These are phyloP conservation scores for Protophormia terraenovae DNA, from an alignment of 2,888 invertebrate genomes.

Conservation along the genomic window DNA sequence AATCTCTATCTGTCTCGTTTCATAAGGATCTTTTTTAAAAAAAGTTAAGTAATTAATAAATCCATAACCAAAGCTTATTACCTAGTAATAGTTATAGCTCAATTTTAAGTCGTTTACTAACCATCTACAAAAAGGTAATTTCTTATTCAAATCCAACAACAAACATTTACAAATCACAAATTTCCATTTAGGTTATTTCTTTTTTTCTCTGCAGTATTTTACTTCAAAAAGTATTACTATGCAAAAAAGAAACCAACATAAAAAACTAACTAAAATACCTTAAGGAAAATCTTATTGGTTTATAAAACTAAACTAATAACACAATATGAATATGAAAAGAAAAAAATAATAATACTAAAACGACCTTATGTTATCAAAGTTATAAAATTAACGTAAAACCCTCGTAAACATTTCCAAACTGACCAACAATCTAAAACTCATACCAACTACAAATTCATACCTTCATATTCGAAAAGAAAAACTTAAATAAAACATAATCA, in stretches of 20 bases:
- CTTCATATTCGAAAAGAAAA: slow-evolving; percentile 6
- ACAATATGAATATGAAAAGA: slow-evolving; percentile 1
- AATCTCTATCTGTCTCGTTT: too few species aligned
- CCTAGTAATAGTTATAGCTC: too few species aligned
- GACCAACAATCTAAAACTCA: slow-evolving; percentile 50
- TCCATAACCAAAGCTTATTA: too few species aligned
- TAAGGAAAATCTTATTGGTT: slow-evolving; percentile 67
- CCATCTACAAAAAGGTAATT: neutral
- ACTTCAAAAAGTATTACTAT: slow-evolving; percentile 22
- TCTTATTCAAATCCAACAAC: slow-evolving; percentile 48
- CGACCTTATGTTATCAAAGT: slow-evolving; percentile 63
- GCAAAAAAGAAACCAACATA: slow-evolving; percentile 5
- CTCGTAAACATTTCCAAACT: slow-evolving; percentile 64
- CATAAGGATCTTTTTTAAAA: too few species aligned
- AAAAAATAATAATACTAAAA: slow-evolving; percentile 7
- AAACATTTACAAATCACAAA: slow-evolving; percentile 52
- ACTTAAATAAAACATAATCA: slow-evolving; percentile 64
- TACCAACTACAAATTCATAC: slow-evolving; percentile 30
- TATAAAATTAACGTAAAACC: slow-evolving; percentile 67
- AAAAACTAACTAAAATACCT: slow-evolving; percentile 24
- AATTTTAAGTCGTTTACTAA: too few species aligned
- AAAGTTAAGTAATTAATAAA: too few species aligned
- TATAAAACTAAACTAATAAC: slow-evolving; percentile 52
- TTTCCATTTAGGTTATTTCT: slow-evolving; percentile 7
- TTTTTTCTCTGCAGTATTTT: neutral